These are phyloP conservation scores for Cryptocephalus moraei DNA, from an alignment of 2,888 invertebrate genomes.

Conservation along the genomic window DNA sequence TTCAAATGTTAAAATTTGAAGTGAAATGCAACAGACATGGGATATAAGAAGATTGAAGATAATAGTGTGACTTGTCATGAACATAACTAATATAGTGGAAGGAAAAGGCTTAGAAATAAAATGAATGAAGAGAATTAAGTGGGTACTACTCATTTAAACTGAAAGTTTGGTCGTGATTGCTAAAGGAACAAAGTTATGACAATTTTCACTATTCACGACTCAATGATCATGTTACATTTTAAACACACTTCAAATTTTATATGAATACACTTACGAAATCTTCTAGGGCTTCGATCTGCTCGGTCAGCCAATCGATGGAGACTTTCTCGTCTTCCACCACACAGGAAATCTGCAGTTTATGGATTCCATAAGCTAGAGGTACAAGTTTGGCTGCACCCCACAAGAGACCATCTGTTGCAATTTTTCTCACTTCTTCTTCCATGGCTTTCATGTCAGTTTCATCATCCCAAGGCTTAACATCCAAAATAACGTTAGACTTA, in stretches of 20 bases:
- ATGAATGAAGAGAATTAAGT: too few species aligned
- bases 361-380: conserved; percentile 85
- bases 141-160: too few species aligned
- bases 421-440: conserved; percentile 69
- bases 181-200: too few species aligned
- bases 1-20: too few species aligned
- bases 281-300: conserved; percentile 74
- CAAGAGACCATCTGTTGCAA: conserved; percentile 74
- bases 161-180: too few species aligned
- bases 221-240: too few species aligned
- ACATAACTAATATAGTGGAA: too few species aligned
- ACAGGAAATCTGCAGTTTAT: conserved; percentile 83
- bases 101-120: too few species aligned
- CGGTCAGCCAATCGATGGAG: conserved; percentile 77
- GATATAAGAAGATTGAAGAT: background rate
- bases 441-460: conserved; percentile 85
- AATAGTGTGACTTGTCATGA: too few species aligned
- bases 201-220: too few species aligned
- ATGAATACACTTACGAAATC: conserved; percentile 53
- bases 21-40: too few species aligned
- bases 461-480: conserved; percentile 90
- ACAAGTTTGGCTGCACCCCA: conserved; percentile 93
- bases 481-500: conserved; percentile 88
- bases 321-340: conserved; percentile 97
- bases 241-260: too few species aligned